Percentiles rank a stretch among this genome's conserved stretches.
These are phyloP conservation scores for Myanophis thanlyinensis DNA, from an alignment of 2,113 vertebrate genomes.

Conservation along the genomic window DNA sequence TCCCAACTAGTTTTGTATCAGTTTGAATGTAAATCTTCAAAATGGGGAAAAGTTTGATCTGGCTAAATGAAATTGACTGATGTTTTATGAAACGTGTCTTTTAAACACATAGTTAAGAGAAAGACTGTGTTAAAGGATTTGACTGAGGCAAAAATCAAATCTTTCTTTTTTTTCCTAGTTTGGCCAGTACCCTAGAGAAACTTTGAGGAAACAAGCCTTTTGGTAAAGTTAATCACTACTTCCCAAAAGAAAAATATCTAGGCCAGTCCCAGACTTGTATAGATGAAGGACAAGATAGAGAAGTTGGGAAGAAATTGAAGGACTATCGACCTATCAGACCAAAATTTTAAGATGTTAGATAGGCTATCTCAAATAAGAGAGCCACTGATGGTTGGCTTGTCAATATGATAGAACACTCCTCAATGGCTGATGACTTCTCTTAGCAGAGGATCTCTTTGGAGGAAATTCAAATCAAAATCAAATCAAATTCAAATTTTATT, in stretches of 20 bases:
- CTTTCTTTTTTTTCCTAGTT: background rate
- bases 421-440: background rate
- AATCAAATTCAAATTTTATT: too few relatives aligned
- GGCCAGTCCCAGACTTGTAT: background rate
- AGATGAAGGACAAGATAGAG: background rate
- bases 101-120: conserved; percentile 35
- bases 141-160: conserved; percentile 29
- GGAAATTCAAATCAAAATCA: too few relatives aligned
- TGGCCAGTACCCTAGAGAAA: background rate
- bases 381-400: background rate
- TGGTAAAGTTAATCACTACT: background rate
- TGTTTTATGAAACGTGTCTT: conserved; percentile 39
- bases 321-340: background rate
- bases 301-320: background rate
- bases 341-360: background rate
- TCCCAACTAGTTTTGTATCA: background rate
- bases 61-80: conserved; percentile 28
- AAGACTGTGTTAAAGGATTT: conserved; percentile 17
- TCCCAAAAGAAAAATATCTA: background rate
- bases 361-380: background rate
- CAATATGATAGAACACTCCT: background rate
- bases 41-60: conserved; percentile 50
- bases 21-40: conserved; percentile 43
- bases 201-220: background rate
- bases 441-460: background rate